Evolutionary conservation across 2,113 vertebrate genomes (phyloP).

Genomic region (Indri indri): DNA sequence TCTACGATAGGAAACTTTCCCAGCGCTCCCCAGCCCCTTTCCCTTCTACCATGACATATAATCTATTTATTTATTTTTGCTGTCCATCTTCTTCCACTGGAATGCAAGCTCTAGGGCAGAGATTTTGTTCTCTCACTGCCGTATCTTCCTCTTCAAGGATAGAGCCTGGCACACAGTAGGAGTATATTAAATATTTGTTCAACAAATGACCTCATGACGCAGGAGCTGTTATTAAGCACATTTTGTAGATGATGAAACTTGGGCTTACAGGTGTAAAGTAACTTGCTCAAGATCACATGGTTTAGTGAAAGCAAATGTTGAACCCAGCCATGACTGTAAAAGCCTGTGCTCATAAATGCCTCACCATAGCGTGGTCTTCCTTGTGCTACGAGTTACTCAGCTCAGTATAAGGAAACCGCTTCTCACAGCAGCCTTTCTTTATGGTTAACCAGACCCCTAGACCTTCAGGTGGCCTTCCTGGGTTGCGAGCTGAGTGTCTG

Average conservation of each 20-base stretch:
- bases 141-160: neutral
- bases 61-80: neutral
- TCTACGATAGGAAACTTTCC: neutral
- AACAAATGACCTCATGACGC: neutral
- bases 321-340: neutral
- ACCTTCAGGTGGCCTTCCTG: slow-evolving; percentile 25
- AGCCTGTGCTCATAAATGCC: neutral
- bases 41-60: neutral
- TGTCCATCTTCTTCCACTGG: neutral
- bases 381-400: neutral
- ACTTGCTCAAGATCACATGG: neutral
- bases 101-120: neutral
- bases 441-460: slow-evolving; percentile 28
- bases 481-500: neutral
- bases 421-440: slow-evolving; percentile 19
- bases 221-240: neutral
- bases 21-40: neutral
- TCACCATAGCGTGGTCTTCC: neutral
- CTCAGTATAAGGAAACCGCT: neutral
- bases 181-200: neutral
- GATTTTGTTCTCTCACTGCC: neutral
- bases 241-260: neutral
- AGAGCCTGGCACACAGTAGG: neutral
- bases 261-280: neutral
- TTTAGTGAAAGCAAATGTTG: neutral